A percentile compares a stretch with the other conserved stretches of the same genome.
Evolutionary conservation across 2,113 vertebrate species (phyloP).

Genomic region (Xyrauchen texanus): DNA sequence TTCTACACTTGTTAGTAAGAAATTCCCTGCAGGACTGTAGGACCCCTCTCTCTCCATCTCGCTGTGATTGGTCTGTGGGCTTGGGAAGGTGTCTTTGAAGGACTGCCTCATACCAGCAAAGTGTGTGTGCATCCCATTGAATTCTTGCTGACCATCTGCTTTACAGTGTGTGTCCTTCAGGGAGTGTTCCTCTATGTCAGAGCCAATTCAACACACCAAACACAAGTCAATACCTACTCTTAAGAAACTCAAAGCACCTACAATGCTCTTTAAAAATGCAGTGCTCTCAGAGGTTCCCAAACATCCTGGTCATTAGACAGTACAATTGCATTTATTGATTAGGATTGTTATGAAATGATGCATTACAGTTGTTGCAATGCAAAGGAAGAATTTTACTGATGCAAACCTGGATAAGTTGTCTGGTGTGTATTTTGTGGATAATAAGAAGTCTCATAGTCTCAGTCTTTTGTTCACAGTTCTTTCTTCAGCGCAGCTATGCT

Average conservation of each 20-base stretch:
- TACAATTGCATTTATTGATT: constrained; percentile 6
- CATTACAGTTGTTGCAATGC: too few species aligned
- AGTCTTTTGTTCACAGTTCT: not conserved
- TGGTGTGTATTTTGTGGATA: not conserved
- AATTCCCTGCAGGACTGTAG: too few species aligned
- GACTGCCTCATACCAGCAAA: constrained; percentile 16
- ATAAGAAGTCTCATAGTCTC: not conserved
- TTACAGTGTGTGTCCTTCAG: constrained; percentile 48
- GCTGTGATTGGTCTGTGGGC: too few species aligned
- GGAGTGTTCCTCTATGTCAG: constrained; percentile 32
- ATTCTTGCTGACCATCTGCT: constrained; percentile 54
- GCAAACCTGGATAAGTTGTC: too few species aligned
- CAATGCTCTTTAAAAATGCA: constrained; percentile 24
- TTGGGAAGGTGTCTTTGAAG: constrained; percentile 8
- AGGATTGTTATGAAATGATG: not conserved
- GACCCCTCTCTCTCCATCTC: too few species aligned
- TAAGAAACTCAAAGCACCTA: not conserved
- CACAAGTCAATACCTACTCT: constrained; percentile 23
- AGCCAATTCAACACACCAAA: constrained; percentile 17
- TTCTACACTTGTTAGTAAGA: too few species aligned
- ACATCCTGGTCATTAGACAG: not conserved
- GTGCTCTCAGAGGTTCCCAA: not conserved
- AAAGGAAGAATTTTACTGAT: too few species aligned
- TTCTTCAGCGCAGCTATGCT: constrained; percentile 19
- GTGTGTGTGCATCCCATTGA: constrained; percentile 20